These are phyloP conservation scores for Trachurus trachurus DNA, from an alignment of 2,797 vertebrate genomes.

Conservation along the genomic window DNA sequence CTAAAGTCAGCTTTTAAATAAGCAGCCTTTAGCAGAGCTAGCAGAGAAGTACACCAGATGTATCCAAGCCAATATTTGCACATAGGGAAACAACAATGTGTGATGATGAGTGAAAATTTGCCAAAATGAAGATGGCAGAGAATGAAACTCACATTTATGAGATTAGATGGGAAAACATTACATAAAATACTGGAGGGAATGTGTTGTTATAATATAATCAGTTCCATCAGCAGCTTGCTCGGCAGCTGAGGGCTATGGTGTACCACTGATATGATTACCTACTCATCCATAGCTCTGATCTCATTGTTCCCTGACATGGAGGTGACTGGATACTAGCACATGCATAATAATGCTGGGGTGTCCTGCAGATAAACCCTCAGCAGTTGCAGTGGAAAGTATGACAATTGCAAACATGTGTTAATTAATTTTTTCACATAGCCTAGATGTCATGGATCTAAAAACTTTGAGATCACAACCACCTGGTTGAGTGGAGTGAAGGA, in stretches of 20 bases:
- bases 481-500: slow-evolving; percentile 1
- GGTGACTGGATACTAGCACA: slow-evolving; percentile 64
- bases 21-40: slow-evolving; percentile 1
- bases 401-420: slow-evolving; percentile 9
- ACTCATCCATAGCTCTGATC: slow-evolving; percentile 69
- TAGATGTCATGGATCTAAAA: background rate
- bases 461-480: background rate
- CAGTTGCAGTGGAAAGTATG: slow-evolving; percentile 28
- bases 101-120: slow-evolving; percentile 17
- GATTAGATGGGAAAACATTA: slow-evolving; percentile 44
- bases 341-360: slow-evolving; percentile 54
- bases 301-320: slow-evolving; percentile 73
- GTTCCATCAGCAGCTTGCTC: slow-evolving; percentile 66
- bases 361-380: slow-evolving; percentile 55
- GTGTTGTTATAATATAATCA: slow-evolving; percentile 67
- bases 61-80: slow-evolving; percentile 4
- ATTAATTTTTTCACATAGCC: background rate
- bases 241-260: slow-evolving; percentile 64
- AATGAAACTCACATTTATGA: slow-evolving; percentile 7
- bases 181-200: slow-evolving; percentile 53
- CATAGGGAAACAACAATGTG: background rate
- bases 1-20: background rate
- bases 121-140: slow-evolving; percentile 10
- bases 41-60: background rate
- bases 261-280: slow-evolving; percentile 79